These are phyloP conservation scores for Chelon auratus DNA, from an alignment of 2,797 vertebrate species.

Conservation along the genomic window DNA sequence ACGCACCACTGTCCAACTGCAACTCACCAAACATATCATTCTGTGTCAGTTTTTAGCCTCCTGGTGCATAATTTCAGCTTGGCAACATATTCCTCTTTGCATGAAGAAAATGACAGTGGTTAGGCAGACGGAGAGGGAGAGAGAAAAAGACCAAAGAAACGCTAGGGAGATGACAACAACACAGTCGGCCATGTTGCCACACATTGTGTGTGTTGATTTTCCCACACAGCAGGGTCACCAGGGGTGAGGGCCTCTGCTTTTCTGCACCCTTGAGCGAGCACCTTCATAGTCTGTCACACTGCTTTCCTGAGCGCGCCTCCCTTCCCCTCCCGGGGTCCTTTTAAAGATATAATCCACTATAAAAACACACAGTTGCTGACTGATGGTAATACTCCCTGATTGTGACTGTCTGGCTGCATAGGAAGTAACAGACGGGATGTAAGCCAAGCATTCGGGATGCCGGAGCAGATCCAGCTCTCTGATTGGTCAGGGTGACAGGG, in stretches of 20 bases:
- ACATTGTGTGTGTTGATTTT: constrained; percentile 69
- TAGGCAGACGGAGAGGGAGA: constrained; percentile 19
- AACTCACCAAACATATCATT: constrained; percentile 65
- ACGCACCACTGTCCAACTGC: constrained; percentile 34
- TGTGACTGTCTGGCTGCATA: constrained; percentile 68
- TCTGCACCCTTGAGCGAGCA: constrained; percentile 80
- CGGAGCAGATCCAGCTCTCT: constrained; percentile 30
- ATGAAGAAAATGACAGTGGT: constrained; percentile 61
- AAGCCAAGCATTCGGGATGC: constrained; percentile 46
- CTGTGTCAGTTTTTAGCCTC: constrained; percentile 59
- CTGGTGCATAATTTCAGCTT: constrained; percentile 65
- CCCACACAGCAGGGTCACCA: constrained; percentile 78
- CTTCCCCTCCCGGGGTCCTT: constrained; percentile 49
- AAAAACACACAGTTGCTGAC: constrained; percentile 81
- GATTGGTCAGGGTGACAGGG: constrained; percentile 70
- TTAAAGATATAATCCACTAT: constrained; percentile 79
- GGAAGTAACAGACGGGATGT: constrained; percentile 50
- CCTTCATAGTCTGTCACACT: constrained; percentile 75
- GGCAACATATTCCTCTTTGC: constrained; percentile 45
- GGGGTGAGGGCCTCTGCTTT: constrained; percentile 71
- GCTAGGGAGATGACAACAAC: constrained; percentile 57
- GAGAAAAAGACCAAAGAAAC: constrained; percentile 17
- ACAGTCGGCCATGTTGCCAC: constrained; percentile 61
- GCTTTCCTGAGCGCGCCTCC: constrained; percentile 44
- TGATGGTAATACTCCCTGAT: constrained; percentile 77